Evolutionary conservation across 2,888 invertebrate species (phyloP).

Genomic region (Sarcophaga variegata): DNA sequence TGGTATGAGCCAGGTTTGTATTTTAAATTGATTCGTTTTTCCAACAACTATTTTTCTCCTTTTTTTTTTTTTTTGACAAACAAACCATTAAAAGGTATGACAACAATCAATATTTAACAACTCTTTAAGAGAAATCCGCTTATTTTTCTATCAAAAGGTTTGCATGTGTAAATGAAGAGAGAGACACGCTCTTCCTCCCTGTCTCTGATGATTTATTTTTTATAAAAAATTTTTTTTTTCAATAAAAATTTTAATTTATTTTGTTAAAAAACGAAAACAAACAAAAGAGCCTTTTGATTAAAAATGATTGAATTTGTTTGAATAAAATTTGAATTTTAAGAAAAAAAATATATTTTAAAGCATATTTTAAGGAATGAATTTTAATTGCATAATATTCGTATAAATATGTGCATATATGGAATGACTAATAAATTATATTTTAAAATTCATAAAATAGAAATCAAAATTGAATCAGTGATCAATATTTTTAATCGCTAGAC

Average conservation of each 20-base stretch:
- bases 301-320: not conserved
- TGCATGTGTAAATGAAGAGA: not conserved
- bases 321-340: not conserved
- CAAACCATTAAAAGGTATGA: slow-evolving; percentile 34
- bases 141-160: not conserved
- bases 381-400: not conserved
- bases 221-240: not conserved
- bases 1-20: not conserved
- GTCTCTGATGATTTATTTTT: not conserved
- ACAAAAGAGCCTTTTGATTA: not conserved
- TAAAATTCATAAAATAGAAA: no score
- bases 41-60: not conserved
- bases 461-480: no score
- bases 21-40: not conserved
- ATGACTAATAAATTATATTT: no score
- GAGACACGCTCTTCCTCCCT: no score
- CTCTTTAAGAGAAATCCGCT: slow-evolving; percentile 5
- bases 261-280: not conserved
- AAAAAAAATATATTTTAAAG: not conserved
- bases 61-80: not conserved
- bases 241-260: no score
- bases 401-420: no score
- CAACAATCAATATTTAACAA: slow-evolving; percentile 53
- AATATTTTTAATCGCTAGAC: no score
- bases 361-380: slow-evolving; percentile 13